Percentiles rank a stretch among this genome's conserved stretches.
These are phyloP conservation scores for Nibea coibor DNA, from an alignment of 2,113 vertebrate genomes.

Conservation along the genomic window DNA sequence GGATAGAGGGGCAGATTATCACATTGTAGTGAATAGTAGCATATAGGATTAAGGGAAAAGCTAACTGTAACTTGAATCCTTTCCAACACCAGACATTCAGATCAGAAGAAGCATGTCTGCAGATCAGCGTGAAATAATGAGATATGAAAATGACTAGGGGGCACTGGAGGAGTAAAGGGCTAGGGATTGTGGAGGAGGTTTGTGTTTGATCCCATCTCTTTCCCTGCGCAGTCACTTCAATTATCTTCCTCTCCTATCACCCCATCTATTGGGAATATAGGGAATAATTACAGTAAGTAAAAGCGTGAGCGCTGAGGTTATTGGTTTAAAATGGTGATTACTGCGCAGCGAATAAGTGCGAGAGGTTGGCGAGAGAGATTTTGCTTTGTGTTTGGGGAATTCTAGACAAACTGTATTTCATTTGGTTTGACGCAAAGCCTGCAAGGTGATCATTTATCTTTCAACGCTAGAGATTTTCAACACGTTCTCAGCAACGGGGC, in stretches of 20 bases:
- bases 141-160: constrained; percentile 87
- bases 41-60: constrained; percentile 55
- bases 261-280: constrained; percentile 80
- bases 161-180: constrained; percentile 84
- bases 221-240: constrained; percentile 86
- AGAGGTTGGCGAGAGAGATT: constrained; percentile 34
- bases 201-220: constrained; percentile 84
- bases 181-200: constrained; percentile 84
- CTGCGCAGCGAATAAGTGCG: constrained; percentile 27
- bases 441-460: constrained; percentile 23
- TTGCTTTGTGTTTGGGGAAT: constrained; percentile 41
- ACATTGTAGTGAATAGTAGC: constrained; percentile 31
- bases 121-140: constrained; percentile 75
- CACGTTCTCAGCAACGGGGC: not conserved
- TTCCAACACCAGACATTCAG: constrained; percentile 61
- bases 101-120: constrained; percentile 64
- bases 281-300: constrained; percentile 88
- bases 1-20: constrained; percentile 40
- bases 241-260: constrained; percentile 86
- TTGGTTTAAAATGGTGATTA: constrained; percentile 75
- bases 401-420: constrained; percentile 40
- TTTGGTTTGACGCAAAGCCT: not conserved
- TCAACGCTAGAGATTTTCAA: constrained; percentile 21
- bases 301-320: constrained; percentile 70
- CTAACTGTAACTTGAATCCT: constrained; percentile 52